Evolutionary conservation across 37 sponge, comb jelly and placozoan genomes (phyloP), one percentile per base, ranked within the genome.

Genomic region (Aplysina aerophoba): DNA sequence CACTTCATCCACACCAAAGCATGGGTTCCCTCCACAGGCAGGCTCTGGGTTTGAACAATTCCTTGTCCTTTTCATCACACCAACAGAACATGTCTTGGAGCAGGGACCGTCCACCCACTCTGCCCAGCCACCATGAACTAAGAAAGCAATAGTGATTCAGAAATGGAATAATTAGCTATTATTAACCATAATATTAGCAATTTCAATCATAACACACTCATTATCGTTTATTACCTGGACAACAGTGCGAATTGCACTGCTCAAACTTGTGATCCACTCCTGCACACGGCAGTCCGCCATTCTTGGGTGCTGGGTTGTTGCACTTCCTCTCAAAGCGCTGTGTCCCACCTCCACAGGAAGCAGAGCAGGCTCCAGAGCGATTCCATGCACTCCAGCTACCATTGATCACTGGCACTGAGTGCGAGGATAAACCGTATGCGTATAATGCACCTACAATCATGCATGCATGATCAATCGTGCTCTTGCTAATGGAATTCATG

Each of bases 301-400:
- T 75, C 78, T 75, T 17, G n/a, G 78, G 78, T 17, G 37, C 78
- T 24, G 78, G 78, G 14, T 75, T 75, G 78, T 75, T 54, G 41
- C 78, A 75, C 78, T 50, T 75, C 53, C 78, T 75, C 78, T 75
- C 78, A 50, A 41, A 75, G 25, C 78, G 37, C 25, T 36, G 53
- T 54, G 16, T 17, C 1, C 78, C 78, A 25, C 78, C 78, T 37
- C 78, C 78, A 50, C 78, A 75, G 15, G 78, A 41, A 36, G 37
- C 12, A 40, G 78, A 75, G 41, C 78, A 75, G 24, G 14, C 78
- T 53, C 78, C 78, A 36, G 11, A 13, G 22, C 24, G 24, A 5
- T 38, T 50, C 78, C 78, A 75, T 1, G 12, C 25, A 22, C 78
- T 50, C 78, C 78, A 75, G 13, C 78, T 54, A 3, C 78, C 78